A percentile compares a stretch with the other conserved stretches of the same genome.
Evolutionary conservation across 2,113 vertebrate species (phyloP).

Genomic region (Sylvietta virens): DNA sequence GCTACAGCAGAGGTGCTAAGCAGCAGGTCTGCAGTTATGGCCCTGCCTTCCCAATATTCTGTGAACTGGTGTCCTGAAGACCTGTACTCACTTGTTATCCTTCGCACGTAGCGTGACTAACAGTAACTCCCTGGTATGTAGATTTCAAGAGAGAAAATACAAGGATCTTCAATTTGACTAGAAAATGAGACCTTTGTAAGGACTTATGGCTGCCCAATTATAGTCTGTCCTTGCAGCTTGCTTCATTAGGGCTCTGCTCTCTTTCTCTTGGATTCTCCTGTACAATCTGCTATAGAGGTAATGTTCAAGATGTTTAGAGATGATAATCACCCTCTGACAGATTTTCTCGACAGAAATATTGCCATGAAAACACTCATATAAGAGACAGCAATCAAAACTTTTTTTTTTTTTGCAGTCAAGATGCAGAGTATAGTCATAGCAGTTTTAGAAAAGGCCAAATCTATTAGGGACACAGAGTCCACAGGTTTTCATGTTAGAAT

Average conservation of each 20-base stretch:
- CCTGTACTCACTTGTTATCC: background rate
- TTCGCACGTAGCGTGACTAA: rapidly evolving
- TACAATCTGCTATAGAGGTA: background rate
- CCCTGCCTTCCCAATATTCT: background rate
- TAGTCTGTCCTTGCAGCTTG: background rate
- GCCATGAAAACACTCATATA: background rate
- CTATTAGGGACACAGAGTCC: background rate
- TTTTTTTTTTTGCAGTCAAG: background rate
- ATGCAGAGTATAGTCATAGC: background rate
- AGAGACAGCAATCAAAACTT: background rate
- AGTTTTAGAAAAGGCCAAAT: background rate
- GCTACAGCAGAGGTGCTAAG: rapidly evolving
- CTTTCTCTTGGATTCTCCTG: background rate
- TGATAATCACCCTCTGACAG: background rate
- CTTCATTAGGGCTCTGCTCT: background rate
- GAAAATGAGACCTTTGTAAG: background rate
- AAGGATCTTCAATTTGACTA: background rate
- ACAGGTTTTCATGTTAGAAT: background rate
- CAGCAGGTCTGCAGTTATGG: background rate
- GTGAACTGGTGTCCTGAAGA: background rate
- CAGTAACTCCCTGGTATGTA: background rate
- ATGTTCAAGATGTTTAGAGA: background rate
- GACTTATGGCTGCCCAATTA: background rate
- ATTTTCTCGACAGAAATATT: background rate
- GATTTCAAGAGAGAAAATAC: background rate